Base-by-base conservation (phyloP, 2,888 invertebrate genomes). In the Eristalis pertinax region DNA sequence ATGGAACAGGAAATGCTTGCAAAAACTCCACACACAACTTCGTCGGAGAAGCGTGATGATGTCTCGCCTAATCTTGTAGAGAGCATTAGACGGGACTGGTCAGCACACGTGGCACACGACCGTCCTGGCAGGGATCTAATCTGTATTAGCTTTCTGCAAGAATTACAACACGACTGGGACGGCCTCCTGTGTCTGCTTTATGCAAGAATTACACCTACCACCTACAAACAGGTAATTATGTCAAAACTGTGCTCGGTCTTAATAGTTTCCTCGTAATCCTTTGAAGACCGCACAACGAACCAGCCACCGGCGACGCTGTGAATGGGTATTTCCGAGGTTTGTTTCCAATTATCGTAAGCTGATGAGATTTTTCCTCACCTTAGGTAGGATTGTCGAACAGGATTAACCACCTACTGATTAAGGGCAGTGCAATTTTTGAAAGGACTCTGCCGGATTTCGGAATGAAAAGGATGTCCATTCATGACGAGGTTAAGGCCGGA, bases 321-420 rank as follows among this genome's bases (percentile, higher is more conserved):
- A 72, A 63, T 82, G 67, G 64, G 38, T 83, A 74, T 86, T 78
- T 86, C 83, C 83, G 83, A 70, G 74, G 8, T 32, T 50, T 74
- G 73, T 74, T 73, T 83, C 62, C 62, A 75, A 83, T 83, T 86
- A 86, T 10, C 19, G 15, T 83, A 78, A 86, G 83, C 82, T 75
- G 83, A 86, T 86, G 77, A 78, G 63, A 73, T 62, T 50, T 41
- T 43, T 35, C 56, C 63, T 43, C 56, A 74, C 41, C 62, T 75
- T 43, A 67, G 35, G 32, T 13, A 26, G 43, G 76, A 81, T 70
- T 76, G 32, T 2, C 62, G 35, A 63, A 74, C 68, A 62, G 67
- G 78, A 86, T 86, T 83, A 83, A 43, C 83, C 86, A 86, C 86
- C 86, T 86, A 74, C 26, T 58, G 83, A 74, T 83, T 86, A 75